Evolutionary conservation across 2,888 invertebrate genomes (phyloP).

Genomic region (Ophioninae sp.): DNA sequence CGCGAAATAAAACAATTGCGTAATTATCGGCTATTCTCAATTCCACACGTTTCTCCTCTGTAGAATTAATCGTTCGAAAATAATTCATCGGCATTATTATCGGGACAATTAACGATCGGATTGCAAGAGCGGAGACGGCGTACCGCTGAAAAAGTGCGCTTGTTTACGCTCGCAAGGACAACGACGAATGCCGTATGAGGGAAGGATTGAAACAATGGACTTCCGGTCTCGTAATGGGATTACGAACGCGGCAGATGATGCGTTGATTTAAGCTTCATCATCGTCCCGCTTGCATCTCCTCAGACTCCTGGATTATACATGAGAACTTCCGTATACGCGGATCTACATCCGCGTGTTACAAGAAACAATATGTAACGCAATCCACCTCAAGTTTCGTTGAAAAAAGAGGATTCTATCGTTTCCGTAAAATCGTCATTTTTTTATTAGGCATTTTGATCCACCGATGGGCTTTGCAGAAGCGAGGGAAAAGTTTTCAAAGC

Average conservation of each 20-base stretch:
- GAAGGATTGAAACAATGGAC: conserved; percentile 55
- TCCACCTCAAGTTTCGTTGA: not conserved
- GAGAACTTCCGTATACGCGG: not conserved
- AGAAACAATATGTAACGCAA: not conserved
- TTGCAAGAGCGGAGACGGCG: not conserved
- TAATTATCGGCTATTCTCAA: not conserved
- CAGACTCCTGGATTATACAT: not conserved
- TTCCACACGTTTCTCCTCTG: not conserved
- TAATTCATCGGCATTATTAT: not conserved
- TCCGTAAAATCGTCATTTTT: not conserved
- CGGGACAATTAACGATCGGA: not conserved
- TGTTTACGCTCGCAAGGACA: conserved; percentile 41
- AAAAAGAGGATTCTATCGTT: not conserved
- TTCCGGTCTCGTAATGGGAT: conserved; percentile 56
- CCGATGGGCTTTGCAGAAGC: not conserved
- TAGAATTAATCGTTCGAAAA: not conserved
- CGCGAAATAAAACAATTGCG: not conserved
- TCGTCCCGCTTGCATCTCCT: conserved; percentile 11
- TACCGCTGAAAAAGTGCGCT: conserved; percentile 15
- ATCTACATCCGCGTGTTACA: not conserved
- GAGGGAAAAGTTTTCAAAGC: not conserved
- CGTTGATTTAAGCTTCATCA: conserved; percentile 32
- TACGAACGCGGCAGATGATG: conserved; percentile 47
- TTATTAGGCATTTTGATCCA: not conserved
- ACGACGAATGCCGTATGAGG: conserved; percentile 17